These are phyloP conservation scores for Rhyacophila evoluta DNA, from an alignment of 2,888 invertebrate species.

Conservation along the genomic window DNA sequence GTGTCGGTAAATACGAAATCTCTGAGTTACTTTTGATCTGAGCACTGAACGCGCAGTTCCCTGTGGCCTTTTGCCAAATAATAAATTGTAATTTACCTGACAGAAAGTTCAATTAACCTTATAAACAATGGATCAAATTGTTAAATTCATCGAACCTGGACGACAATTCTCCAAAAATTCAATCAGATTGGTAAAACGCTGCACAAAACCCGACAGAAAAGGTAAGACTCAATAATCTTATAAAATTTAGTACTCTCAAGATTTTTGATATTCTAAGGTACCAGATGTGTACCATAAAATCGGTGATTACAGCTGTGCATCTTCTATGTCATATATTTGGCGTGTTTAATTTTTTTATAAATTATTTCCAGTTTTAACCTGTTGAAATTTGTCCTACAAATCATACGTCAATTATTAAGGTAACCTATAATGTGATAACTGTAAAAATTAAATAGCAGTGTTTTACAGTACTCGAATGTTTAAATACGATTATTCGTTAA, in stretches of 20 bases:
- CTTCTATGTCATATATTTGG: not conserved
- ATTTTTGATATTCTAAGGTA: not conserved
- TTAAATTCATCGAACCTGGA: slow-evolving; percentile 93
- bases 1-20: slow-evolving; percentile 20
- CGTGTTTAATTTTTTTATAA: not conserved
- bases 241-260: not conserved
- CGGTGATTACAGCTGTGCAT: not conserved
- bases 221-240: slow-evolving; percentile 69
- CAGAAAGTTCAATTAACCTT: slow-evolving; percentile 5
- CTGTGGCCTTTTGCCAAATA: slow-evolving; percentile 30
- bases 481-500: no score
- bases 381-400: not conserved
- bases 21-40: slow-evolving; percentile 31
- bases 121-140: slow-evolving; percentile 93
- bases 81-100: slow-evolving; percentile 5
- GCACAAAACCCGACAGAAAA: slow-evolving; percentile 99
- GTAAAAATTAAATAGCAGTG: not conserved
- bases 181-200: slow-evolving; percentile 96
- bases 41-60: slow-evolving; percentile 27
- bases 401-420: not conserved
- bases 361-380: not conserved
- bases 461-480: no score
- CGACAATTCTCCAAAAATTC: slow-evolving; percentile 99
- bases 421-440: not conserved
- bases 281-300: not conserved